Evolutionary conservation across 2,888 invertebrate species (phyloP).

Genomic region (Peribatodes rhomboidaria): DNA sequence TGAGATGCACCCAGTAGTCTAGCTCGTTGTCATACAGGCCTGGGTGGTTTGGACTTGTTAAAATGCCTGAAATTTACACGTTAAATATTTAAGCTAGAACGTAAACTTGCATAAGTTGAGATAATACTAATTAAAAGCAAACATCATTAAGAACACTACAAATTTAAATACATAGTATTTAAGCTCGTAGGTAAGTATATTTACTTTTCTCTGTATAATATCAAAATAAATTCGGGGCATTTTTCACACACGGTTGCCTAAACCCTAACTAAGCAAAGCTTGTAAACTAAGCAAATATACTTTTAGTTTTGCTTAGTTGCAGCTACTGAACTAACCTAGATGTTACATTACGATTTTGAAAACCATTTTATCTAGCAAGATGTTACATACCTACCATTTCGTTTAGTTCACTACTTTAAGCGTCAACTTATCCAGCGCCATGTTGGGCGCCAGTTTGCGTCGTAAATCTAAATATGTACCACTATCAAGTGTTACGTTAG

Average conservation of each 20-base stretch:
- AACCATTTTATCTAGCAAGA: background rate
- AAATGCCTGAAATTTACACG: slow-evolving; percentile 77
- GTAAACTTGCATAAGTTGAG: background rate
- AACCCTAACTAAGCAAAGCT: too few species aligned
- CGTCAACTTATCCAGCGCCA: slow-evolving; percentile 22
- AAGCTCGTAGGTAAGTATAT: background rate
- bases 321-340: background rate
- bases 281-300: too few species aligned
- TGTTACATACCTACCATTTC: slow-evolving; percentile 37
- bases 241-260: too few species aligned
- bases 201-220: too few species aligned
- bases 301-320: background rate
- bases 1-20: slow-evolving; percentile 89
- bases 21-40: slow-evolving; percentile 90
- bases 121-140: slow-evolving; percentile 9
- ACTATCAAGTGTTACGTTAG: too few species aligned
- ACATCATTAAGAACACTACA: slow-evolving; percentile 1
- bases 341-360: background rate
- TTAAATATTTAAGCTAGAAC: background rate
- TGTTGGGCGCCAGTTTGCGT: slow-evolving; percentile 39
- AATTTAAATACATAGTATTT: background rate
- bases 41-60: slow-evolving; percentile 91
- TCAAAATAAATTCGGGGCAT: too few species aligned
- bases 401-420: too few species aligned
- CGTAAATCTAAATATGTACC: too few species aligned